Conservation (phyloP, 1,140 invertebrate species). For the Ceratitis capitata region DNA sequence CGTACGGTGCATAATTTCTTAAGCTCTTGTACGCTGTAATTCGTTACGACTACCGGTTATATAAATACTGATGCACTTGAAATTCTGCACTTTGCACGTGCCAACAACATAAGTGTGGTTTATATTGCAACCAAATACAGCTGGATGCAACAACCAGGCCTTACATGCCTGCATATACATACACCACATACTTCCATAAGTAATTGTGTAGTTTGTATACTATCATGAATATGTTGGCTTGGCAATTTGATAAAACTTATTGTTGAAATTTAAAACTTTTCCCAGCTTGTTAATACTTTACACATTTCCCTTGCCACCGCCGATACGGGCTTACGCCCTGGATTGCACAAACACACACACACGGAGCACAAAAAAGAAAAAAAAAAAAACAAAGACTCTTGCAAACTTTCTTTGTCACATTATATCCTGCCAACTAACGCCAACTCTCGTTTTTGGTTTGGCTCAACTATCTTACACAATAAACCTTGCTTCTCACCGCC, state of each 20-base stretch:
- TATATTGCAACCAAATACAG: too few species aligned
- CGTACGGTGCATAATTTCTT: too few species aligned
- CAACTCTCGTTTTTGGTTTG: constrained; percentile 23
- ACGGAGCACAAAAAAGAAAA: too few species aligned
- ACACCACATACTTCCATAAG: neutral
- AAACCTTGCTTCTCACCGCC: neutral
- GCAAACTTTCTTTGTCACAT: constrained; percentile 34
- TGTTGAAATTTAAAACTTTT: constrained; percentile 32
- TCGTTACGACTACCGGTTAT: neutral
- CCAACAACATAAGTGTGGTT: too few species aligned
- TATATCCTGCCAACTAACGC: constrained; percentile 20
- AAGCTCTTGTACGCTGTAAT: too few species aligned
- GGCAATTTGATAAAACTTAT: constrained; percentile 31
- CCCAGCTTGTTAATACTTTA: constrained; percentile 18
- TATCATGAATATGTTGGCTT: constrained; percentile 36
- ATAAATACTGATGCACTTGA: neutral
- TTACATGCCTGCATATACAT: neutral
- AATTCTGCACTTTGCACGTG: neutral
- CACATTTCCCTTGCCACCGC: neutral
- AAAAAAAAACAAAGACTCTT: neutral
- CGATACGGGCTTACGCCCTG: neutral
- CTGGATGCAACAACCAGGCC: too few species aligned
- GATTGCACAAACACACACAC: too few species aligned
- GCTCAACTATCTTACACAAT: constrained; percentile 29
- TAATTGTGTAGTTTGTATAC: neutral